Percentiles rank a stretch among this genome's conserved stretches.
Conservation (phyloP, 2,113 vertebrate genomes). For the Lagenorhynchus albirostris region DNA sequence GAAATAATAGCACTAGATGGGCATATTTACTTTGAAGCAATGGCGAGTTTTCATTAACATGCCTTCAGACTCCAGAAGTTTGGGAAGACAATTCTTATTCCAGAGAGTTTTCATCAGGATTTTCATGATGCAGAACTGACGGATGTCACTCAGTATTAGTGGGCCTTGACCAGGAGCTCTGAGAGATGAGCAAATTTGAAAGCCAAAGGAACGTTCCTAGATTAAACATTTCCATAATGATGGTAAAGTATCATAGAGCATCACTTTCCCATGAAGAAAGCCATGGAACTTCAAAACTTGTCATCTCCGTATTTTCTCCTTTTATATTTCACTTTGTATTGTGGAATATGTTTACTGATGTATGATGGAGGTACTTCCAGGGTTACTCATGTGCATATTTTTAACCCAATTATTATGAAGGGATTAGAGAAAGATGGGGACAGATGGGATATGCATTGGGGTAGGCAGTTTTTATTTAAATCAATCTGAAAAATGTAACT, state of each 20-base stretch:
- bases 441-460: neutral
- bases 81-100: neutral
- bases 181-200: neutral
- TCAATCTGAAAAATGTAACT: neutral
- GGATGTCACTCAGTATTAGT: neutral
- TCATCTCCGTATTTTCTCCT: neutral
- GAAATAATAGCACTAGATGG: neutral
- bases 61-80: neutral
- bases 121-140: neutral
- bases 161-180: neutral
- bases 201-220: neutral
- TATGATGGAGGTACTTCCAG: neutral
- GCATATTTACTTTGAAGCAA: neutral
- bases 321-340: neutral
- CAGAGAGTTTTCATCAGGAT: neutral
- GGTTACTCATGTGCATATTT: neutral
- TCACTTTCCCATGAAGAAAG: neutral
- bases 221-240: neutral
- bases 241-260: neutral
- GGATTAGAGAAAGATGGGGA: neutral
- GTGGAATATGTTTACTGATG: neutral
- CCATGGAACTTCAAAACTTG: neutral
- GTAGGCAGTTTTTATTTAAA: neutral
- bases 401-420: neutral
- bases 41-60: neutral